phyloP scores from a whole-genome alignment of 2,797 vertebrate genomes.

The Sarcophilus harrisii region DNA sequence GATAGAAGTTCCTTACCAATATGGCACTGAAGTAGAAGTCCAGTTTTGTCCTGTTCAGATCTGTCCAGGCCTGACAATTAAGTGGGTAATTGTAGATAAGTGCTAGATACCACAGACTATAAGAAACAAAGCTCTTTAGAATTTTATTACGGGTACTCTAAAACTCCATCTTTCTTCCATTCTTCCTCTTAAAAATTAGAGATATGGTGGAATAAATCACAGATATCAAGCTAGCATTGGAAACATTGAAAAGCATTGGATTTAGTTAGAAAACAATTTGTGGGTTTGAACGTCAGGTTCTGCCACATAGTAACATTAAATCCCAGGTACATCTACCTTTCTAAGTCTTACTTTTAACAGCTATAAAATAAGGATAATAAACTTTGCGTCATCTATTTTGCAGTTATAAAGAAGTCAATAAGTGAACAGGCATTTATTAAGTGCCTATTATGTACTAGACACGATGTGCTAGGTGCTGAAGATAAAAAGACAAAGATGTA shows the following conservation, averaged over 20 bases:
- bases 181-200: not conserved
- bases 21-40: not conserved
- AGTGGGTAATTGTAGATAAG: not conserved
- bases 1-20: not conserved
- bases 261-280: not conserved
- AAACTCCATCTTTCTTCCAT: not conserved
- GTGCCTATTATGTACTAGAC: not conserved
- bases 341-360: not conserved
- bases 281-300: not conserved
- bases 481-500: not conserved
- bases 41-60: not conserved
- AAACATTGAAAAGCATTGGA: not conserved
- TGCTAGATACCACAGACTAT: not conserved
- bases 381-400: not conserved
- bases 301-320: not conserved
- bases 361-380: not conserved
- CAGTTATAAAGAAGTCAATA: not conserved
- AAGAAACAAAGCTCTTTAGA: not conserved
- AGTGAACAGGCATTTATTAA: not conserved
- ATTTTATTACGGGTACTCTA: not conserved
- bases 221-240: not conserved
- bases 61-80: not conserved
- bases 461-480: not conserved
- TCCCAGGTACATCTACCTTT: not conserved
- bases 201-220: not conserved